A percentile compares a stretch with the other conserved stretches of the same genome.
Conservation (phyloP, 2,113 vertebrate genomes). For the Pungitius pungitius region DNA sequence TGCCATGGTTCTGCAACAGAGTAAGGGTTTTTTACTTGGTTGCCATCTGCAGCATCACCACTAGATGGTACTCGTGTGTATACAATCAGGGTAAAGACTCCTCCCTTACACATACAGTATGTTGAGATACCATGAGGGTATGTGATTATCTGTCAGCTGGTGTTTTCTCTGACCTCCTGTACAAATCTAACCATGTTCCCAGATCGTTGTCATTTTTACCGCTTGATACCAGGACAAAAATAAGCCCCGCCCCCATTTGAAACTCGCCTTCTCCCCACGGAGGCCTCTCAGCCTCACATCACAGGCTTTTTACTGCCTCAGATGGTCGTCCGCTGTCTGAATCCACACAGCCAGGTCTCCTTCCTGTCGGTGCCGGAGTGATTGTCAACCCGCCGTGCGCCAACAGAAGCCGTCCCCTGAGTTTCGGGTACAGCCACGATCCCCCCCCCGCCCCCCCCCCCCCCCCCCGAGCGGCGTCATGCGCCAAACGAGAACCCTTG, state of each 20-base stretch:
- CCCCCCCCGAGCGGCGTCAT: conserved; percentile 3
- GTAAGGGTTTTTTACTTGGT: too few relatives aligned
- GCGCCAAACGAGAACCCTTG: not conserved
- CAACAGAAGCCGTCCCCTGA: not conserved
- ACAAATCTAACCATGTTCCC: not conserved
- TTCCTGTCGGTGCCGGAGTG: not conserved
- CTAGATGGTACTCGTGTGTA: too few relatives aligned
- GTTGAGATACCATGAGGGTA: not conserved
- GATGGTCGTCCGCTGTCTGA: conserved; percentile 7
- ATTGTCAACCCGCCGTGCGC: conserved; percentile 11
- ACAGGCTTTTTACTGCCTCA: not conserved
- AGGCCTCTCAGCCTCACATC: conserved; percentile 16
- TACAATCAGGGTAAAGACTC: too few relatives aligned
- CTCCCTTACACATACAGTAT: too few relatives aligned
- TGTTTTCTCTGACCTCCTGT: not conserved
- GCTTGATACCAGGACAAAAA: conserved; percentile 18
- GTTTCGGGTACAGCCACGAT: not conserved
- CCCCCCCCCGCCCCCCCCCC: not conserved
- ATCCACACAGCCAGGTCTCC: not conserved
- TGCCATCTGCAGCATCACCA: too few relatives aligned
- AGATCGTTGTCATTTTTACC: not conserved
- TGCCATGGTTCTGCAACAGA: too few relatives aligned
- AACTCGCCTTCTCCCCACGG: not conserved
- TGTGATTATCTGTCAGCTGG: not conserved
- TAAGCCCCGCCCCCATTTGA: conserved; percentile 10